Evolutionary conservation across 2,888 invertebrate genomes (phyloP), one percentile per base, ranked within the genome.

Genomic region (Sphaerophoria taeniata): DNA sequence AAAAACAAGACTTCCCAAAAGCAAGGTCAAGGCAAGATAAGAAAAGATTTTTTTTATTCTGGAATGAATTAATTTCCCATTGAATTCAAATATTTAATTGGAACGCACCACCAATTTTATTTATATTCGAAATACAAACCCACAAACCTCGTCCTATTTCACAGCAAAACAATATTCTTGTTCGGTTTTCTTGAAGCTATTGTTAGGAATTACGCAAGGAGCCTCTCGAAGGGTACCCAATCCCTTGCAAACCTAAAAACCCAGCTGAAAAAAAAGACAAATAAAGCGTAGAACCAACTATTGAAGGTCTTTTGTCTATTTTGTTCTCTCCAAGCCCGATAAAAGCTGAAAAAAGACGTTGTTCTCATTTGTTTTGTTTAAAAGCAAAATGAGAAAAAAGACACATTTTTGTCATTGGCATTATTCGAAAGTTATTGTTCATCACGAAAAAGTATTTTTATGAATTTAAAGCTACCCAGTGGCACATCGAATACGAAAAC

Each of bases 401-500:
- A 16, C 14, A 16, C 16, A 60, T 45, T 49, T 65, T 78, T 43
- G 61, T 55, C 69, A 69, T 73, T 58, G 65, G 6, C 67, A 73
- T 78, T 51, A 65, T 72, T 60, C 14, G 11, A 70, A 70, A 11
- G 49, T 49, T 74, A 74, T 80, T 80, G 80, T 80, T 80, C 74
- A 58, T 61, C 58, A 55, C 58, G 47, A 3, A 61, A 47, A 69
- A 79, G 67, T 45, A 45, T 70, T 74, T 74, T 74, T 74, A 51
- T 56, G 74, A 43, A 74, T 70, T 74, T 31, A 80, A 80, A 71
- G 63, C 73, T 61, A 69, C 24, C 53, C 34, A 49, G 36, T 11
- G 24, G n/a, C 24, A 45, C 33, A 47, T 65, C 11, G 11, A 11
- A 49, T 49, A 65, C 65, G 34, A 63, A 63, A 49, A 63, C 63